Evolutionary conservation across 1,140 invertebrate species (phyloP).

Genomic region (Aphidius gifuensis): DNA sequence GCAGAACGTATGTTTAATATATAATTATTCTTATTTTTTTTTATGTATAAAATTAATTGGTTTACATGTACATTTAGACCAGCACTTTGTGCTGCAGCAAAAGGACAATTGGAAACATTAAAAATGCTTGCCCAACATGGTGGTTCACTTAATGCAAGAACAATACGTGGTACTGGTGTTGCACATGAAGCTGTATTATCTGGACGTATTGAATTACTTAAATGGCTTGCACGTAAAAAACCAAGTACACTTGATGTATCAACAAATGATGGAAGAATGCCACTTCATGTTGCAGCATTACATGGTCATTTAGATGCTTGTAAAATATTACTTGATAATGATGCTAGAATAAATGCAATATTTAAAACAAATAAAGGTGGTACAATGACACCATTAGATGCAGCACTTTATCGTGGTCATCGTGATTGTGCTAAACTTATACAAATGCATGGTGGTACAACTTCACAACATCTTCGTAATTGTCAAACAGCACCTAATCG

Average conservation of each 20-base stretch:
- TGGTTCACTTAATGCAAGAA: constrained; percentile 89
- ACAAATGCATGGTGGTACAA: constrained; percentile 79
- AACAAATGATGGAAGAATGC: constrained; percentile 89
- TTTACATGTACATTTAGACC: constrained; percentile 52
- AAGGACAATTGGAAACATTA: constrained; percentile 86
- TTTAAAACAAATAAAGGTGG: constrained; percentile 78
- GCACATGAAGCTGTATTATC: constrained; percentile 90
- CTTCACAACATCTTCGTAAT: constrained; percentile 41
- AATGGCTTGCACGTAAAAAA: constrained; percentile 80
- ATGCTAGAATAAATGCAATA: constrained; percentile 78
- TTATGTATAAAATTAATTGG: constrained; percentile 4
- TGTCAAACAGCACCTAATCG: constrained; percentile 38
- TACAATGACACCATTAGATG: constrained; percentile 85
- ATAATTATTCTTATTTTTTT: not conserved
- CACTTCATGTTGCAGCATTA: constrained; percentile 90
- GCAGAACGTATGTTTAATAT: constrained; percentile 68
- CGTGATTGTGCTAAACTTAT: constrained; percentile 89
- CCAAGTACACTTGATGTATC: constrained; percentile 82
- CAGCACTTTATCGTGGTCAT: constrained; percentile 80
- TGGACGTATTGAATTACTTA: constrained; percentile 80
- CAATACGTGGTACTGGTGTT: constrained; percentile 60
- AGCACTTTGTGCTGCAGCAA: constrained; percentile 87
- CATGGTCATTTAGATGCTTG: constrained; percentile 94
- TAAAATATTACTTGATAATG: constrained; percentile 79
- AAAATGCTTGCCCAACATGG: constrained; percentile 75